Evolutionary conservation across 1,140 invertebrate genomes (phyloP).

Genomic region (Drosophila pachea): DNA sequence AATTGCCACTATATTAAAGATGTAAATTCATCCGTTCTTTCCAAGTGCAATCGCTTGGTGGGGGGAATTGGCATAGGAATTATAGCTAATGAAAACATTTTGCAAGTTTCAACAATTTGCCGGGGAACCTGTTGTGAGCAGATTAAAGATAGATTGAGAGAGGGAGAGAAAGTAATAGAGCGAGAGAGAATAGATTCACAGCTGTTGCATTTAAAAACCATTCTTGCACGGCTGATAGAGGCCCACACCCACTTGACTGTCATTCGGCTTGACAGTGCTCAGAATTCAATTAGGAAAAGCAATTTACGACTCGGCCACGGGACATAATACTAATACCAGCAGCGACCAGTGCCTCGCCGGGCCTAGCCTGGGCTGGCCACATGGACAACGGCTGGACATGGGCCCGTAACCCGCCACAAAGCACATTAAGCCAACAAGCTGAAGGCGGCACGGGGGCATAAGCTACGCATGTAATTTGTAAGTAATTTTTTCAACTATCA

Average conservation of each 20-base stretch:
- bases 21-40: conserved; percentile 42
- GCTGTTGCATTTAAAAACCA: conserved; percentile 12
- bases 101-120: no score
- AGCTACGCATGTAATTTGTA: conserved; percentile 77
- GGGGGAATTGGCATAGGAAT: not conserved
- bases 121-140: no score
- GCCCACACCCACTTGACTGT: conserved; percentile 51
- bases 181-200: not conserved
- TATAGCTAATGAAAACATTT: conserved; percentile 1
- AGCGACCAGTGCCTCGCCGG: conserved; percentile 15
- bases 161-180: no score
- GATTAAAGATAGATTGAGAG: no score
- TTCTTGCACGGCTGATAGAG: conserved; percentile 14
- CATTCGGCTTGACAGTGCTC: conserved; percentile 55
- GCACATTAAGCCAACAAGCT: conserved; percentile 68
- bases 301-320: conserved; percentile 68
- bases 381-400: conserved; percentile 14
- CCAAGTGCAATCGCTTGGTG: conserved; percentile 19
- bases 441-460: conserved; percentile 70
- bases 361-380: not conserved
- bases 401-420: conserved; percentile 42
- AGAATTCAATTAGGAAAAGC: conserved; percentile 73
- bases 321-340: conserved; percentile 65
- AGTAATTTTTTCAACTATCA: conserved; percentile 77
- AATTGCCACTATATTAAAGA: conserved; percentile 66